Evolutionary conservation across 2,888 invertebrate genomes (phyloP).

Genomic region (Troglohyphantes excavatus): DNA sequence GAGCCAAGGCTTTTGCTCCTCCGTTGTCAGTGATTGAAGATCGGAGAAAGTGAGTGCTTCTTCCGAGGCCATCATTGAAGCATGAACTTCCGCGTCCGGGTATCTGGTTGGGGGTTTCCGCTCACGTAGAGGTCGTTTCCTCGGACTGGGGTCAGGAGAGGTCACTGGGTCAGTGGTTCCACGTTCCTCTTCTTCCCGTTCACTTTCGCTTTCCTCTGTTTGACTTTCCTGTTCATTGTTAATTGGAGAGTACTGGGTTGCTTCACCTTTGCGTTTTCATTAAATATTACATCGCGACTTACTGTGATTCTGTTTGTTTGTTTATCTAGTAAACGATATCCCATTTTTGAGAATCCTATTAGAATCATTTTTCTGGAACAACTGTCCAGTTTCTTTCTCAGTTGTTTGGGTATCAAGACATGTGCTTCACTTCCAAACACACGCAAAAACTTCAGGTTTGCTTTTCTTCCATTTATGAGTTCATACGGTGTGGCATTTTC

Average conservation of each 20-base stretch:
- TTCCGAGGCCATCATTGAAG: not conserved
- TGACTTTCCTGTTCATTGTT: not conserved
- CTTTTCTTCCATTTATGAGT: not conserved
- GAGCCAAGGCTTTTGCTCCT: too few relatives aligned
- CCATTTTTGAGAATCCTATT: not conserved
- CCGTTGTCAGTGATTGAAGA: too few relatives aligned
- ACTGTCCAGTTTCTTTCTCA: not conserved
- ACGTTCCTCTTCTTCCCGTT: not conserved
- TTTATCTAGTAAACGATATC: not conserved
- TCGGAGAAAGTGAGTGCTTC: not conserved
- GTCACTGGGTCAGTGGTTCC: conserved; percentile 6
- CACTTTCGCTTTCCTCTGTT: not conserved
- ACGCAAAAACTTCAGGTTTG: not conserved
- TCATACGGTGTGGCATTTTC: conserved; percentile 29
- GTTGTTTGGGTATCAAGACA: not conserved
- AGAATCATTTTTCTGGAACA: not conserved
- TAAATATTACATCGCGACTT: not conserved
- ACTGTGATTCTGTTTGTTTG: conserved; percentile 8
- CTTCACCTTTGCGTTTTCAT: not conserved
- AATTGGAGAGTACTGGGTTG: not conserved
- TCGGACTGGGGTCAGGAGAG: not conserved
- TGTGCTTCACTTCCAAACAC: not conserved
- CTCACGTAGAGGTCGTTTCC: not conserved
- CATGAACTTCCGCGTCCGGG: not conserved
- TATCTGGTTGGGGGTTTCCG: not conserved